Evolutionary conservation across 2,797 vertebrate species (phyloP).

Genomic region (Heterohyrax brucei): DNA sequence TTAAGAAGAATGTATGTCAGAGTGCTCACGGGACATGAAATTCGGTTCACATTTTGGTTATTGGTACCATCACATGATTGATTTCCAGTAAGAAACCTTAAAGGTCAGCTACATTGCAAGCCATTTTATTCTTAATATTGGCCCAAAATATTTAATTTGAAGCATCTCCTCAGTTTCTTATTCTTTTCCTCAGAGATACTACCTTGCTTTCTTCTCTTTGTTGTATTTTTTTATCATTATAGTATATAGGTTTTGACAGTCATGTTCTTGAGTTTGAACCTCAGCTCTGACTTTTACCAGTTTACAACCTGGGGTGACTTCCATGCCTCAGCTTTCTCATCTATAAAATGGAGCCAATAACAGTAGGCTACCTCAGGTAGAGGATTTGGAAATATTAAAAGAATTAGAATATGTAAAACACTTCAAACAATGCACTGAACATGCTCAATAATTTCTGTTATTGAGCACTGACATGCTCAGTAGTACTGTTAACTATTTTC

Average conservation of each 20-base stretch:
- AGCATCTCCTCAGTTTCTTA: neutral
- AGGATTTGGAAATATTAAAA: neutral
- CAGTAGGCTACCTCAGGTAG: neutral
- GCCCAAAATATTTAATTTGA: neutral
- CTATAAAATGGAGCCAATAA: neutral
- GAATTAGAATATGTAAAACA: neutral
- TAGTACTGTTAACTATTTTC: neutral
- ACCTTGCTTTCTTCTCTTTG: neutral
- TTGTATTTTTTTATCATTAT: neutral
- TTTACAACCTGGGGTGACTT: neutral
- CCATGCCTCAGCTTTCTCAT: neutral
- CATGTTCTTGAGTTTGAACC: neutral
- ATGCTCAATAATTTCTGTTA: neutral
- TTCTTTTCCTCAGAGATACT: neutral
- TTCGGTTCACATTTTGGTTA: neutral
- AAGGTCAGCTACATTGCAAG: neutral
- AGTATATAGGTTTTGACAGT: neutral
- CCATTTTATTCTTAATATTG: neutral
- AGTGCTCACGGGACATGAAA: neutral
- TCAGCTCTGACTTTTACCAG: neutral
- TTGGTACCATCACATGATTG: neutral
- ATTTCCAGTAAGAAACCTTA: neutral
- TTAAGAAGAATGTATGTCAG: accelerated
- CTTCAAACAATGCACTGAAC: neutral
- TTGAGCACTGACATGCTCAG: neutral